Conservation (phyloP, 2,797 vertebrate species). For the Novumbra hubbsi region DNA sequence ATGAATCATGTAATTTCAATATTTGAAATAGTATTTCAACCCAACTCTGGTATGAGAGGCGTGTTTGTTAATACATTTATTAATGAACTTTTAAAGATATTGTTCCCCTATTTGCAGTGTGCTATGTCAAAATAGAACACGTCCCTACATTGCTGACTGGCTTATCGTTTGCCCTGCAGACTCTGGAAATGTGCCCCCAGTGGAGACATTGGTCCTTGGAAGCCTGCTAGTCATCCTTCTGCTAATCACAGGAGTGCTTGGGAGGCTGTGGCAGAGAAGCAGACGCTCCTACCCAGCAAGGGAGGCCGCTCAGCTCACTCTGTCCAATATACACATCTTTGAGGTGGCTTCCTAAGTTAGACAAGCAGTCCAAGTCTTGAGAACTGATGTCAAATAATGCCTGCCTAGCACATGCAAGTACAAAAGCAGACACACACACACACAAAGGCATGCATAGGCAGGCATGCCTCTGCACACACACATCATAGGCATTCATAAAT, state of each 20-base stretch:
- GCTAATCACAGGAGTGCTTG: slow-evolving; percentile 70
- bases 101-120: background rate
- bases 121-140: background rate
- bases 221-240: slow-evolving; percentile 71
- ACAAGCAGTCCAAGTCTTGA: background rate
- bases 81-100: background rate
- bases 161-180: slow-evolving; percentile 44
- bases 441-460: background rate
- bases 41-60: background rate
- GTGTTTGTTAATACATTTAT: background rate
- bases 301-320: slow-evolving; percentile 73
- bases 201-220: slow-evolving; percentile 74
- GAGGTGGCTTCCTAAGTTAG: slow-evolving; percentile 74
- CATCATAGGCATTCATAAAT: background rate
- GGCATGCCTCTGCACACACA: background rate
- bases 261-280: slow-evolving; percentile 75
- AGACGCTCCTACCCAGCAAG: slow-evolving; percentile 71
- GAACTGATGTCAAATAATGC: slow-evolving; percentile 10
- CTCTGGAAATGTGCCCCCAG: slow-evolving; percentile 51
- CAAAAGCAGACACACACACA: slow-evolving; percentile 3
- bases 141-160: background rate
- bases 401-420: slow-evolving; percentile 17
- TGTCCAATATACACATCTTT: slow-evolving; percentile 77
- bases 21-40: no score
- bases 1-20: no score